These are phyloP conservation scores for Macrophya alboannulata DNA, from an alignment of 2,888 invertebrate species.

Conservation along the genomic window DNA sequence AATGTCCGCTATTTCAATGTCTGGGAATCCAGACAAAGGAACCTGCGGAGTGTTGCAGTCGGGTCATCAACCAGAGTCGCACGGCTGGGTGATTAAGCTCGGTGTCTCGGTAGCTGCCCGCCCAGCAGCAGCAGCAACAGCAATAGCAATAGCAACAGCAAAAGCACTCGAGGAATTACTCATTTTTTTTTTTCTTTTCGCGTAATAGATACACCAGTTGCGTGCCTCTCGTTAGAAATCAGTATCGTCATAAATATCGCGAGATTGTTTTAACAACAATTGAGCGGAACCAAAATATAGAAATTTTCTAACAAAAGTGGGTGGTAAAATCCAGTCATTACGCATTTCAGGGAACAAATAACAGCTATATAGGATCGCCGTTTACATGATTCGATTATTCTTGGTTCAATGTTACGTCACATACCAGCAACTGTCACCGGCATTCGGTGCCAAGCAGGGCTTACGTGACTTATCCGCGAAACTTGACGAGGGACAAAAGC, in stretches of 20 bases:
- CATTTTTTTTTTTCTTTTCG: not conserved
- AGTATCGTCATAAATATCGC: not conserved
- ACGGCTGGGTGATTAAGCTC: conserved; percentile 65
- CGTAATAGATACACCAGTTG: not conserved
- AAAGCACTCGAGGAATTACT: not conserved
- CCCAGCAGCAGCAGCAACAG: not conserved
- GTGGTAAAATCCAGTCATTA: not conserved
- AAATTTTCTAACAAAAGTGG: not conserved
- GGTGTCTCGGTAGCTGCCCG: conserved; percentile 1
- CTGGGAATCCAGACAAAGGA: conserved; percentile 73
- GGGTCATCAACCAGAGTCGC: conserved; percentile 71
- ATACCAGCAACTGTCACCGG: not conserved
- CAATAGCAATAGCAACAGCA: not conserved
- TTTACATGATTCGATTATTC: conserved; percentile 22
- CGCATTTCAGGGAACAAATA: not conserved
- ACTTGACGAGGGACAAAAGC: not conserved
- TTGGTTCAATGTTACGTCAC: conserved; percentile 9
- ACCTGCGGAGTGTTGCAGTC: conserved; percentile 64
- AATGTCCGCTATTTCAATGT: conserved; percentile 62
- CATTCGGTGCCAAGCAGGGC: conserved; percentile 4
- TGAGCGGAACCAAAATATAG: too few relatives aligned
- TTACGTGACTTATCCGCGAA: conserved; percentile 10
- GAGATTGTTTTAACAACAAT: not conserved
- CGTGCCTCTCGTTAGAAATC: not conserved
- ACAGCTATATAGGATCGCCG: not conserved